Evolutionary conservation across 2,797 vertebrate genomes (phyloP), one percentile per base, ranked within the genome.

Genomic region (Sebastiscus tertius): DNA sequence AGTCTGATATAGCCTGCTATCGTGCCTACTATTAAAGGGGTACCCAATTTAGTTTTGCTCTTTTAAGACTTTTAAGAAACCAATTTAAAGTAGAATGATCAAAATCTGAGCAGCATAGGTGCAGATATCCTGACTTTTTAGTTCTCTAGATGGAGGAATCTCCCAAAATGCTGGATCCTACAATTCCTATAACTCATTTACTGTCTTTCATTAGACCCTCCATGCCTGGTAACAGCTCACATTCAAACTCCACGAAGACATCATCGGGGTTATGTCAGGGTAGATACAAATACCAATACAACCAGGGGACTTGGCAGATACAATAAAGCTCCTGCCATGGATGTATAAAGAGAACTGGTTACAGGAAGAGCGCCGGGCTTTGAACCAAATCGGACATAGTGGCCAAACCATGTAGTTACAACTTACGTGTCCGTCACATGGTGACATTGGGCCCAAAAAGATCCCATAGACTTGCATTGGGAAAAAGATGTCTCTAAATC

Each of bases 261-360:
- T 29, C 13, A 1, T 1, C 7, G 1, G 56, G 26, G 56, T 58
- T 58, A 27, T 27, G 6, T 0, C 13, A 27, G 55, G 55, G 55
- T 1, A 26, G 16, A 59, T 10, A 62, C 10, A 60, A 29, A 31
- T 7, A 42, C 1, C 0, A 10, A 34, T 13, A 3, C 16, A 54
- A 33, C 10, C 27, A 34, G 13, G 29, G 39, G 24, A 60, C 10
- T 31, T 55, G 73, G 60, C 39, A 59, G 39, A 76, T 26, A 24
- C 12, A 18, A 9, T 33, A 49, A 49, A 0, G 42, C 42, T 46
- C 42, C 42, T 46, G 42, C 14, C 42, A 46, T 46, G 6, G 42
- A 46, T 0, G 6, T 46, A 46, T 46, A 46, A 46, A 46, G 42
- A 0, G 39, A 42, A 46, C 0, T 46, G 42, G 0, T 0, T 46